A percentile compares a stretch with the other conserved stretches of the same genome.
Evolutionary conservation across 2,888 invertebrate species (phyloP).

Genomic region (Carpatolechia fugitivella): DNA sequence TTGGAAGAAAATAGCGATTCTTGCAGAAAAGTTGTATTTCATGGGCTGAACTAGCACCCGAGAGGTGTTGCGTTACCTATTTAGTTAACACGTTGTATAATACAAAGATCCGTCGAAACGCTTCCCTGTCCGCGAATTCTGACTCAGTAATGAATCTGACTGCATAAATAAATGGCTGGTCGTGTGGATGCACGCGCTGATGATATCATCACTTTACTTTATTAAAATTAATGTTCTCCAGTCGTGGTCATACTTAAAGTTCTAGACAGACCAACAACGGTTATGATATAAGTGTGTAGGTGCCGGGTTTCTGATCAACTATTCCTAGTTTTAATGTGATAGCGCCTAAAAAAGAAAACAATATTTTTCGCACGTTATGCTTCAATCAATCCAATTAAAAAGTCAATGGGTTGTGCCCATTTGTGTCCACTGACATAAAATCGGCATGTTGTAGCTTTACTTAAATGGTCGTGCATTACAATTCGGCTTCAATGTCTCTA

Average conservation of each 20-base stretch:
- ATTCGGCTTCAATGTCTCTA: conserved; percentile 25
- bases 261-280: not conserved
- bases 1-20: no score
- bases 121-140: not conserved
- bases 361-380: not conserved
- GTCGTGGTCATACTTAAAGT: not conserved
- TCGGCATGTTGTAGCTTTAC: conserved; percentile 20
- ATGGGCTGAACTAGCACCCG: no score
- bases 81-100: no score
- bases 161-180: not conserved
- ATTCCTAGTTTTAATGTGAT: no score
- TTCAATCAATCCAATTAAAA: conserved; percentile 12
- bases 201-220: conserved; percentile 1
- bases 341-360: no score
- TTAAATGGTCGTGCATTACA: conserved; percentile 28
- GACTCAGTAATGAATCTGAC: not conserved
- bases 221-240: conserved; percentile 1
- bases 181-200: not conserved
- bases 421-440: conserved; percentile 9
- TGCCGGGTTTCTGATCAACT: no score
- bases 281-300: no score
- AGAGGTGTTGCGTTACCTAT: no score
- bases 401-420: conserved; percentile 8
- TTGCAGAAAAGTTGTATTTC: no score
- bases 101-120: no score